Percentiles rank a stretch among this genome's conserved stretches.
Conservation (phyloP, 2,113 vertebrate species). For the Oreotrochilus melanogaster region DNA sequence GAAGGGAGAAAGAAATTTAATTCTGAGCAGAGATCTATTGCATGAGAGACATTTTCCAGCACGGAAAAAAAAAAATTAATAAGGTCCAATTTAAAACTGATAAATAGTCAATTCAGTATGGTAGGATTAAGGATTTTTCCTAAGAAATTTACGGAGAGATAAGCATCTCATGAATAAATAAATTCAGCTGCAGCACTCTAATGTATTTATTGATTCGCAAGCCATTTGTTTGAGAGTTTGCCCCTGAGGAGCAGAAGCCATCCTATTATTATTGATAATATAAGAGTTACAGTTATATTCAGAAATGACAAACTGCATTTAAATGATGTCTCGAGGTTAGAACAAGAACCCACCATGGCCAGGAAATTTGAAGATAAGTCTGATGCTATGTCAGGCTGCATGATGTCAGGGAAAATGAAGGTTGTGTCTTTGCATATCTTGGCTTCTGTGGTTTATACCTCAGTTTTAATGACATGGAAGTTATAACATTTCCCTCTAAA, state of each 20-base stretch:
- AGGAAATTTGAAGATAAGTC: slow-evolving; percentile 65
- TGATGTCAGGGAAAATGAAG: slow-evolving; percentile 69
- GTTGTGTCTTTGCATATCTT: slow-evolving; percentile 53
- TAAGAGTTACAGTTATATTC: slow-evolving; percentile 75
- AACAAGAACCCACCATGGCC: slow-evolving; percentile 63
- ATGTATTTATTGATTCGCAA: slow-evolving; percentile 81
- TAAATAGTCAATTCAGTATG: slow-evolving; percentile 78
- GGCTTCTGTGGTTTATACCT: slow-evolving; percentile 59
- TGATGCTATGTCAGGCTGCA: slow-evolving; percentile 61
- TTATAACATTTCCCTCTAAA: slow-evolving; percentile 19
- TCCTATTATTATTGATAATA: slow-evolving; percentile 78
- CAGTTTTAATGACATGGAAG: slow-evolving; percentile 48
- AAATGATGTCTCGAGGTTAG: slow-evolving; percentile 66
- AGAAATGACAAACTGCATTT: slow-evolving; percentile 68
- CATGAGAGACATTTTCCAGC: slow-evolving; percentile 11
- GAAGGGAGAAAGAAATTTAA: slow-evolving; percentile 49
- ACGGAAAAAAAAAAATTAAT: slow-evolving; percentile 72
- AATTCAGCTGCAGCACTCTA: slow-evolving; percentile 69
- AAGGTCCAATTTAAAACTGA: slow-evolving; percentile 80
- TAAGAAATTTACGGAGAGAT: slow-evolving; percentile 77
- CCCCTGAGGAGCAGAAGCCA: slow-evolving; percentile 73
- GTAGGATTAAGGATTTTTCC: slow-evolving; percentile 77
- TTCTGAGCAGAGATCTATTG: not conserved
- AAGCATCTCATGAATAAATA: slow-evolving; percentile 84
- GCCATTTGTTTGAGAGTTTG: slow-evolving; percentile 79